Conservation (phyloP, 2,113 vertebrate species). For the Eonycteris spelaea region DNA sequence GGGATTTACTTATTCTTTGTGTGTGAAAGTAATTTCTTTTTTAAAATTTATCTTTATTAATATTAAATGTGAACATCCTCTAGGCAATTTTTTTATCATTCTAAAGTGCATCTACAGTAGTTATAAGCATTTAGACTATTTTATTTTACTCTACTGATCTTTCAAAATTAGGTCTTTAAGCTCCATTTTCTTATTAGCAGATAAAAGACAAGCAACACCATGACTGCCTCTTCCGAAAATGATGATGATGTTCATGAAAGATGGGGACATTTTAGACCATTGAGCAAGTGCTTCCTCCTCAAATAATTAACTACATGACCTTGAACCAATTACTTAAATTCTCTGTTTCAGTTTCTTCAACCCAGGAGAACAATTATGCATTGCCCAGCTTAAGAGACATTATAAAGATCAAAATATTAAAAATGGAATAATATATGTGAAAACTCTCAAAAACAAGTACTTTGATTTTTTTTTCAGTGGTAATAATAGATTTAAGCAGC, state of each 20-base stretch:
- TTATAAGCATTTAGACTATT: neutral
- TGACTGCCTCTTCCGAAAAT: neutral
- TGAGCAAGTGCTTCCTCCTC: neutral
- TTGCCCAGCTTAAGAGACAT: neutral
- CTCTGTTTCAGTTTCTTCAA: neutral
- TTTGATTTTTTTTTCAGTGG: neutral
- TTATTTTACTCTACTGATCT: neutral
- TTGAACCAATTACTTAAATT: neutral
- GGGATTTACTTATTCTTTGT: neutral
- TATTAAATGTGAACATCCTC: neutral
- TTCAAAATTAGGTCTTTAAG: neutral
- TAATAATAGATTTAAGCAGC: neutral
- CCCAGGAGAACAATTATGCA: neutral
- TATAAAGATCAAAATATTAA: neutral
- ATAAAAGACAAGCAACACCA: neutral
- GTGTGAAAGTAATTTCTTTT: neutral
- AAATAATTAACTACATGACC: neutral
- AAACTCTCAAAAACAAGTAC: neutral
- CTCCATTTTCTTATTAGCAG: neutral
- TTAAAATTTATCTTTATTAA: neutral
- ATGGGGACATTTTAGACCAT: neutral
- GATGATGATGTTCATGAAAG: neutral
- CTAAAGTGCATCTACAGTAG: neutral
- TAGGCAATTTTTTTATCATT: neutral
- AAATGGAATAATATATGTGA: neutral